phyloP scores from a whole-genome alignment of 2,888 invertebrate species.

The Drosophila mettleri region DNA sequence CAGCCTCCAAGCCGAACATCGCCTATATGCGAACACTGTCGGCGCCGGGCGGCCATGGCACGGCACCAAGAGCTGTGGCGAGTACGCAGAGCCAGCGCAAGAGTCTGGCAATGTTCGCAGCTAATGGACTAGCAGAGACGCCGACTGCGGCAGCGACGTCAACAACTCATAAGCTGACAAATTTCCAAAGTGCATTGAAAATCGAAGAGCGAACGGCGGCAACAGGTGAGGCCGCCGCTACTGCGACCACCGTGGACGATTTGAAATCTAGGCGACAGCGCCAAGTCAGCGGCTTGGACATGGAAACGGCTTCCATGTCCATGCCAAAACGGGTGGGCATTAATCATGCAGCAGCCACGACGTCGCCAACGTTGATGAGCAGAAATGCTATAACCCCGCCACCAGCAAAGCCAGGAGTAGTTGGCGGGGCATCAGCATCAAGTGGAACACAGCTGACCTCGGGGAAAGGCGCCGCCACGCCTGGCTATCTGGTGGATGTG shows the following conservation, averaged over 20 bases:
- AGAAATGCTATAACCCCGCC: constrained; percentile 73
- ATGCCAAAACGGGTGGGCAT: constrained; percentile 84
- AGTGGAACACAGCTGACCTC: constrained; percentile 58
- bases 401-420: constrained; percentile 41
- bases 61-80: constrained; percentile 39
- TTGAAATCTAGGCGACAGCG: constrained; percentile 81
- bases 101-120: constrained; percentile 57
- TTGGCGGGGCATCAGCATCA: constrained; percentile 12
- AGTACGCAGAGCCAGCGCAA: constrained; percentile 67
- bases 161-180: constrained; percentile 79
- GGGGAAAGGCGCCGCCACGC: constrained; percentile 56
- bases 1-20: constrained; percentile 68
- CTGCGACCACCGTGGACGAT: constrained; percentile 70
- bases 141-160: constrained; percentile 35
- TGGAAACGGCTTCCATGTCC: constrained; percentile 76
- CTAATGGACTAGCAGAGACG: constrained; percentile 61
- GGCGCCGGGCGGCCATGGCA: constrained; percentile 74
- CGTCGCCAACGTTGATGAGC: constrained; percentile 62
- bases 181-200: constrained; percentile 82
- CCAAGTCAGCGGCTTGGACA: constrained; percentile 81
- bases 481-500: constrained; percentile 81
- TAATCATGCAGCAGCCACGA: constrained; percentile 77
- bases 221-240: constrained; percentile 31
- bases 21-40: constrained; percentile 83
- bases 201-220: constrained; percentile 79